Evolutionary conservation across 2,797 vertebrate species (phyloP), one percentile per base, ranked within the genome.

Genomic region (Sebastes oblongus): DNA sequence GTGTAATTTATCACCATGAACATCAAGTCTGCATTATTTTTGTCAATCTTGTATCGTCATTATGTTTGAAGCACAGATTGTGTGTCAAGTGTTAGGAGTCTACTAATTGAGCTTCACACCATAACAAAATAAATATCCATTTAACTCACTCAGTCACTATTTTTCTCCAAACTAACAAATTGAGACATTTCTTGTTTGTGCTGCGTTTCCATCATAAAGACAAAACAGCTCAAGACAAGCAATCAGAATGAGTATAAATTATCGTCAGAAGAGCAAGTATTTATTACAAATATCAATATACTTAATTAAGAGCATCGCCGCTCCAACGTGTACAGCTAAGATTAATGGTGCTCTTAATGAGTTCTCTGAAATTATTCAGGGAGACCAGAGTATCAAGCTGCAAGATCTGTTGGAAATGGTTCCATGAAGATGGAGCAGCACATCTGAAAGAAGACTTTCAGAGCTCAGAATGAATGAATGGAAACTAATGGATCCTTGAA

Each of bases 261-360:
- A 27, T 34, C 18, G 25, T 25, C 30, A 65, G n/a, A 2, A 9
- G 8, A 65, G 12, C 20, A 20, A 8, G 20, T 32, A 59, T 46
- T 22, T 72, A 61, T 46, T 56, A 52, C 72, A 62, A 56, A 39
- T 46, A 58, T 14, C 22, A 20, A 52, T 36, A n/a, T 55, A 55
- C 18, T 25, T 27, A 60, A 66, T 54, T 70, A 73, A 34, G 30
- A 66, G 20, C 42, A 58, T 36, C 52, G 24, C 13, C 0, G 24
- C 54, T 12, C 18, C 30, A 6, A 20, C 24, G 14, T 9, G 13
- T 50, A 27, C 29, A 24, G 34, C 39, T 36, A 42, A 68, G 58
- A 64, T 59, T 68, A 67, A 80, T 80, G 11, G 1, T 52, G 62
- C 46, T n/a, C 16, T 16, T 65, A 60, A 73, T 59, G 77, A 72